These are phyloP conservation scores for Mohoua ochrocephala DNA, from an alignment of 2,113 vertebrate genomes.

Conservation along the genomic window DNA sequence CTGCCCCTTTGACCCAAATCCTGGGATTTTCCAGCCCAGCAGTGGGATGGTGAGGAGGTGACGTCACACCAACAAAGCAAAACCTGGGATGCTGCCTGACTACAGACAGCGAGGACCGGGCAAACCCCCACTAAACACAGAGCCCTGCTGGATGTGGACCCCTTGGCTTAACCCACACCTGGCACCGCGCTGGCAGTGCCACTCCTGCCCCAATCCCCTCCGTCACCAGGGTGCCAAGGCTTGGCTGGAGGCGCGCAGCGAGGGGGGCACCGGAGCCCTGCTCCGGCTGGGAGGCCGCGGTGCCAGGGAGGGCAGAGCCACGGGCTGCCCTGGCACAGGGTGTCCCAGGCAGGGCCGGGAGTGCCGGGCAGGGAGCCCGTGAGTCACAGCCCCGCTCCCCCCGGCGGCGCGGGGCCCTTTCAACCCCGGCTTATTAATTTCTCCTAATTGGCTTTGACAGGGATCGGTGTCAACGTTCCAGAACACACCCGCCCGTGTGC, in stretches of 20 bases:
- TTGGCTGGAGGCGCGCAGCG: rapidly evolving
- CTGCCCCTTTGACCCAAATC: not conserved
- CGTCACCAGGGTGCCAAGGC: not conserved
- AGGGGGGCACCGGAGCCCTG: not conserved
- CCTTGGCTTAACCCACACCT: not conserved
- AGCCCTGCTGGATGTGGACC: rapidly evolving
- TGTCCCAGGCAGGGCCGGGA: not conserved
- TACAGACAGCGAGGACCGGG: not conserved
- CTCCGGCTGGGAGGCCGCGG: rapidly evolving
- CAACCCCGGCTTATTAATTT: slow-evolving; percentile 15
- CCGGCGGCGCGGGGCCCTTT: not conserved
- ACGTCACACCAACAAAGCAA: rapidly evolving
- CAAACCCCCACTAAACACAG: not conserved
- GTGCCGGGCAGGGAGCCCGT: not conserved
- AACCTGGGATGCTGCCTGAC: not conserved
- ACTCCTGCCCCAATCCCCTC: not conserved
- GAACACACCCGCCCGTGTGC: not conserved
- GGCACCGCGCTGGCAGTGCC: not conserved
- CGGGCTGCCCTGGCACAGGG: not conserved
- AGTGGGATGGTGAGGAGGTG: not conserved
- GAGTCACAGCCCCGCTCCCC: not conserved
- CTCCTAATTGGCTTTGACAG: slow-evolving; percentile 58
- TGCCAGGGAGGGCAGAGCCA: not conserved
- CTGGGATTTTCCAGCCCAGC: not conserved
- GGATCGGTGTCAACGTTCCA: slow-evolving; percentile 15